Conservation (phyloP, 2,888 invertebrate species). For the Mayetiola destructor region DNA sequence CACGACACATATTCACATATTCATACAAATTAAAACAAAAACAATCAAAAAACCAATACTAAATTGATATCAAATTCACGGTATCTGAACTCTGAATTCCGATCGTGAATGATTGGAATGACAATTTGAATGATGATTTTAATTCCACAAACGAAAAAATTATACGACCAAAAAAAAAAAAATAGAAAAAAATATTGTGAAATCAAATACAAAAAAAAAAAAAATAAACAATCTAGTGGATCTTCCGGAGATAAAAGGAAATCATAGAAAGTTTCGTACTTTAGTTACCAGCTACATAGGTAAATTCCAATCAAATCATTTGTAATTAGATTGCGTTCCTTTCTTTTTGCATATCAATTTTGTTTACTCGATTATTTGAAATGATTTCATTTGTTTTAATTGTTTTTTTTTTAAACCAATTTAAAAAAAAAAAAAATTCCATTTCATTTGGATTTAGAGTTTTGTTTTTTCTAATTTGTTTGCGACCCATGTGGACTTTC, state of each 20-base stretch:
- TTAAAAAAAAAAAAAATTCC: too few relatives aligned
- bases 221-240: conserved; percentile 81
- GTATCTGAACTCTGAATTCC: not conserved
- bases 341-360: too few relatives aligned
- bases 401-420: not conserved
- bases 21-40: not conserved
- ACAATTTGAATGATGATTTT: too few relatives aligned
- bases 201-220: not conserved
- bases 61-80: not conserved
- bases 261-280: conserved; percentile 98
- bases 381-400: not conserved
- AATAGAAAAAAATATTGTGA: not conserved
- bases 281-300: conserved; percentile 99
- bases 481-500: too few relatives aligned
- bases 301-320: too few relatives aligned
- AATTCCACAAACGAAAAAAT: too few relatives aligned
- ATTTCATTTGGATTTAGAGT: too few relatives aligned
- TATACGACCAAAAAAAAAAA: too few relatives aligned
- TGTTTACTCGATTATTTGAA: not conserved
- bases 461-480: too few relatives aligned
- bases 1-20: not conserved
- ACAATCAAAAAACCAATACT: not conserved
- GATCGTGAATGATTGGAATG: too few relatives aligned
- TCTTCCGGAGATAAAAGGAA: conserved; percentile 95
- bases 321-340: too few relatives aligned